phyloP scores from a whole-genome alignment of 2,888 invertebrate genomes.

The Eupithecia insigniata region DNA sequence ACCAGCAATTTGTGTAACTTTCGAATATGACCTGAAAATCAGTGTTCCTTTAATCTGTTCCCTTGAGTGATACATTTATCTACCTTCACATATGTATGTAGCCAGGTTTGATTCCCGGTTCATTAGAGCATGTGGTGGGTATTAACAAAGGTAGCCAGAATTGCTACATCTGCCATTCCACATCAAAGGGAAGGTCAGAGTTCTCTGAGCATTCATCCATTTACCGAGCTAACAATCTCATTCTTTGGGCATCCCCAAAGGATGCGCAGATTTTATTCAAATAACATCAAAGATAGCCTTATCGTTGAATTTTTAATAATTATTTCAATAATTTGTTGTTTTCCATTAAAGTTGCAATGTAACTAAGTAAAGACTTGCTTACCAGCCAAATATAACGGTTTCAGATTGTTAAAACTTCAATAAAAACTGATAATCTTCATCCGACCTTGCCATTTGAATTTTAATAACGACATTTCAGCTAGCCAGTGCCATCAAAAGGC shows the following conservation, averaged over 20 bases:
- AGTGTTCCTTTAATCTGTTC: background rate
- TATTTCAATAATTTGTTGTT: background rate
- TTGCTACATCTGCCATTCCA: constrained; percentile 43
- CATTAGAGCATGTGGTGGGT: constrained; percentile 39
- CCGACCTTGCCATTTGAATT: background rate
- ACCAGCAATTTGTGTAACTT: background rate
- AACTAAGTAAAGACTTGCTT: background rate
- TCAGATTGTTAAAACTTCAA: background rate
- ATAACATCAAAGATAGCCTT: background rate
- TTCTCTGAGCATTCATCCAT: constrained; percentile 52
- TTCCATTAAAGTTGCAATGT: background rate
- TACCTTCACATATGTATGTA: background rate
- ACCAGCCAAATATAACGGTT: background rate
- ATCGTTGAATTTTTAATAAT: background rate
- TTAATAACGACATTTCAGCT: constrained; percentile 5
- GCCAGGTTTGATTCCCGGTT: constrained; percentile 22
- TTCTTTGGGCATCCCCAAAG: too few species aligned
- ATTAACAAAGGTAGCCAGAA: constrained; percentile 41
- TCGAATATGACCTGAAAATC: background rate
- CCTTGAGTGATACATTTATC: background rate
- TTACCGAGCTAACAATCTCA: constrained; percentile 42
- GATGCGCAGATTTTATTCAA: background rate
- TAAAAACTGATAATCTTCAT: background rate
- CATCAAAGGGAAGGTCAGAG: constrained; percentile 48
- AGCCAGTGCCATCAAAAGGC: constrained; percentile 5